These are phyloP conservation scores for Oryzias dopingdopingensis DNA, from an alignment of 2,797 vertebrate genomes.

Conservation along the genomic window DNA sequence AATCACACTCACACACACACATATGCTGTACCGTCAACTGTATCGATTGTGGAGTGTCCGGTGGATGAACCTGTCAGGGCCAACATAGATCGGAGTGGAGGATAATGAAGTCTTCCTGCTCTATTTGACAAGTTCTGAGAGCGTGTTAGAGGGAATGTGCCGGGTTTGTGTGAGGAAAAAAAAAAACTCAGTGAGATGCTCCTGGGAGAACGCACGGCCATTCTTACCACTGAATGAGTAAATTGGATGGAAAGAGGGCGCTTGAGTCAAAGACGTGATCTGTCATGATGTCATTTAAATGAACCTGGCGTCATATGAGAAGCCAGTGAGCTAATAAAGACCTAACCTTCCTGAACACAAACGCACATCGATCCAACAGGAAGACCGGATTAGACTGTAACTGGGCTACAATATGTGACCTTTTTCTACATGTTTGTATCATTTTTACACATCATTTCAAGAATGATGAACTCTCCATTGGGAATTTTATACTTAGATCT, in stretches of 20 bases:
- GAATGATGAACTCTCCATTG: no score
- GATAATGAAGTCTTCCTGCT: conserved; percentile 81
- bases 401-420: neutral
- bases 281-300: conserved; percentile 74
- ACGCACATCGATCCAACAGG: conserved; percentile 12
- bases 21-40: conserved; percentile 63
- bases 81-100: conserved; percentile 74
- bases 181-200: conserved; percentile 53
- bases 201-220: conserved; percentile 58
- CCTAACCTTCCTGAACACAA: conserved; percentile 21
- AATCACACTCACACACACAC: conserved; percentile 46
- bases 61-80: conserved; percentile 79
- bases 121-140: conserved; percentile 64
- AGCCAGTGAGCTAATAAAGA: conserved; percentile 61
- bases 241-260: conserved; percentile 72
- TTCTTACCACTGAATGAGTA: conserved; percentile 65
- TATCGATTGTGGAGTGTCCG: conserved; percentile 73
- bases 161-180: conserved; percentile 22
- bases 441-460: no score
- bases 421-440: no score
- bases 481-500: no score
- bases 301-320: conserved; percentile 41
- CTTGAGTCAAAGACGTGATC: conserved; percentile 65
- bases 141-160: conserved; percentile 15
- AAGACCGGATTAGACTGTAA: conserved; percentile 36